Conservation (phyloP, 2,113 vertebrate genomes). For the Mus spicilegus region DNA sequence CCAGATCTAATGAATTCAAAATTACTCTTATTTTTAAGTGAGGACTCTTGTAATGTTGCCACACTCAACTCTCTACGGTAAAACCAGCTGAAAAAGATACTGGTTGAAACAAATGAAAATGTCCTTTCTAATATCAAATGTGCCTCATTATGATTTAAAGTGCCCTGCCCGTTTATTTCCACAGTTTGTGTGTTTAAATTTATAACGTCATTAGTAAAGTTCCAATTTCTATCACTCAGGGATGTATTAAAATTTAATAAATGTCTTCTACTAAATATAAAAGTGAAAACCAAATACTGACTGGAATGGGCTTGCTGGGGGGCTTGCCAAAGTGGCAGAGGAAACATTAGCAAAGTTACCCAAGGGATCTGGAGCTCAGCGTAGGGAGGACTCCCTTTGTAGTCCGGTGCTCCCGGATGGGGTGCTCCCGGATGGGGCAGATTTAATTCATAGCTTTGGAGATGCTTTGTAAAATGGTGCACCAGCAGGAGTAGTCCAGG, state of each 20-base stretch:
- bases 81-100: background rate
- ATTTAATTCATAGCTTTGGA: background rate
- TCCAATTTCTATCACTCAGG: constrained; percentile 22
- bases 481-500: background rate
- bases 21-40: background rate
- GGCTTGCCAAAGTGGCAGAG: background rate
- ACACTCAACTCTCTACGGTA: background rate
- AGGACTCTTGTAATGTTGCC: background rate
- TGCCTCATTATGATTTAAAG: constrained; percentile 35
- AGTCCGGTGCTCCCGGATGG: too few species aligned
- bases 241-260: constrained; percentile 59
- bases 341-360: background rate
- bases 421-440: background rate
- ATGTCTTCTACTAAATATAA: constrained; percentile 19
- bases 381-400: background rate
- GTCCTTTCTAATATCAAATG: constrained; percentile 14
- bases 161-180: background rate
- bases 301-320: background rate
- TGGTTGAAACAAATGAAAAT: background rate
- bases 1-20: background rate
- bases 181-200: constrained; percentile 7
- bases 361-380: background rate
- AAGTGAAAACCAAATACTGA: constrained; percentile 1
- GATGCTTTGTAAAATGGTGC: background rate
- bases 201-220: constrained; percentile 42